A percentile compares a stretch with the other conserved stretches of the same genome.
phyloP scores from a whole-genome alignment of 1,140 invertebrate genomes.

The Cotesia typhae region DNA sequence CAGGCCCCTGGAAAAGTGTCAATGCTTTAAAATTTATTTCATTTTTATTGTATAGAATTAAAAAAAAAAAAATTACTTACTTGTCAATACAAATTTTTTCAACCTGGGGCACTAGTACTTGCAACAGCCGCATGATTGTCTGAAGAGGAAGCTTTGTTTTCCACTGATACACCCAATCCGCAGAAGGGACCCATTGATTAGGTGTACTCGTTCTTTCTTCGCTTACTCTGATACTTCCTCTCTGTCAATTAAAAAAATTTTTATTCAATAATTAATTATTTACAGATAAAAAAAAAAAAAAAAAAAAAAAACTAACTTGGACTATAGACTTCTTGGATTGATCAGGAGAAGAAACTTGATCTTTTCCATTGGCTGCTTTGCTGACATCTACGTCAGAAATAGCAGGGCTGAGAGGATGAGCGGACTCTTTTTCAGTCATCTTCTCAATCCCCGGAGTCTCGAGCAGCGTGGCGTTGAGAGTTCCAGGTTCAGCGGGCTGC shows the following conservation, averaged over 20 bases:
- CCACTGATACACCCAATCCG: conserved; percentile 96
- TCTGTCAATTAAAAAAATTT: conserved; percentile 44
- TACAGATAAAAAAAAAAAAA: conserved; percentile 4
- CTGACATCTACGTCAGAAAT: conserved; percentile 47
- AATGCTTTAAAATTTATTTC: conserved; percentile 30
- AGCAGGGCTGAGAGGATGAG: conserved; percentile 73
- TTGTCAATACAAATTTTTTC: conserved; percentile 99
- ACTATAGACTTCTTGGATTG: conserved; percentile 51
- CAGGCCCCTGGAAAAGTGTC: conserved; percentile 78
- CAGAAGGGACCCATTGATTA: conserved; percentile 82
- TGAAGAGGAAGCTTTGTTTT: conserved; percentile 96
- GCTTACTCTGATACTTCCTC: conserved; percentile 62
- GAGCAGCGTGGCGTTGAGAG: conserved; percentile 87
- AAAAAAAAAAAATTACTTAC: conserved; percentile 68
- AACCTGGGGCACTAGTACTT: conserved; percentile 98
- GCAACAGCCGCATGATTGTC: conserved; percentile 97
- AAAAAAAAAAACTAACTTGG: conserved; percentile 47
- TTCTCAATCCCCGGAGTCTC: conserved; percentile 89
- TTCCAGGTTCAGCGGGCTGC: conserved; percentile 87
- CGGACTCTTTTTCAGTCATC: conserved; percentile 94
- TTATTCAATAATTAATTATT: conserved; percentile 19
- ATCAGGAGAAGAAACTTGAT: conserved; percentile 33
- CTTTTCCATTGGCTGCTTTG: conserved; percentile 44
- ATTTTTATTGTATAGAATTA: conserved; percentile 25
- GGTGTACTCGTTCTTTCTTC: conserved; percentile 48